These are phyloP conservation scores for Phataginus tetradactyla DNA, from an alignment of 2,797 vertebrate genomes.

Conservation along the genomic window DNA sequence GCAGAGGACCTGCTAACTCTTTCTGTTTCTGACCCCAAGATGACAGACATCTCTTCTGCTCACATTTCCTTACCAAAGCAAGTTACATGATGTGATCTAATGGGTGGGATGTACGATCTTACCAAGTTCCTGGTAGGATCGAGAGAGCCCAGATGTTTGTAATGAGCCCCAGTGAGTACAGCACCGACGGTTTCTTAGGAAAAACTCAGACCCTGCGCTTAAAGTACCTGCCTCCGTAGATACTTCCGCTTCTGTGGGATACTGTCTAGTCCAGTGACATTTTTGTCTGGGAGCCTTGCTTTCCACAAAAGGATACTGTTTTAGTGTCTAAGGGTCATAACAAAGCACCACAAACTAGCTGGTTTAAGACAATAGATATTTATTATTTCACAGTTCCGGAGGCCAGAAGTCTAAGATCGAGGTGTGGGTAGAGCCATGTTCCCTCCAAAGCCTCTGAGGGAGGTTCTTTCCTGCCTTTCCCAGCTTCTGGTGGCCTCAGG, in stretches of 20 bases:
- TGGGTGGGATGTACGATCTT: no score
- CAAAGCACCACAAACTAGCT: neutral
- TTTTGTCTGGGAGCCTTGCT: neutral
- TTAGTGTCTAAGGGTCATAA: no score
- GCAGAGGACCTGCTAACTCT: no score
- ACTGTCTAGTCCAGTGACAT: neutral
- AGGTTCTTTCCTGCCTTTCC: neutral
- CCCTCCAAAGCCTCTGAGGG: no score
- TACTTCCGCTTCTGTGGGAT: no score
- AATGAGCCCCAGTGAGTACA: neutral
- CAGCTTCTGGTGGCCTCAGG: neutral
- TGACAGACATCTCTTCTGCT: neutral
- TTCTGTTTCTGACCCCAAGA: no score
- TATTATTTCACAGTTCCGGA: no score
- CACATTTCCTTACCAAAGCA: neutral
- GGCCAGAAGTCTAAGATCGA: neutral
- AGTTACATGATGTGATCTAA: neutral
- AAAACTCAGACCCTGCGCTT: neutral
- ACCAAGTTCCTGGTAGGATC: neutral
- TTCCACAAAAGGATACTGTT: neutral
- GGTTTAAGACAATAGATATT: neutral
- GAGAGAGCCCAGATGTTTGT: no score
- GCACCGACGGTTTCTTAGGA: neutral
- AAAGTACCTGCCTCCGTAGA: neutral
- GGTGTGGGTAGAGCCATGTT: fast-evolving